Evolutionary conservation across 2,888 invertebrate genomes (phyloP).

Genomic region (Ecliptopera silaceata): DNA sequence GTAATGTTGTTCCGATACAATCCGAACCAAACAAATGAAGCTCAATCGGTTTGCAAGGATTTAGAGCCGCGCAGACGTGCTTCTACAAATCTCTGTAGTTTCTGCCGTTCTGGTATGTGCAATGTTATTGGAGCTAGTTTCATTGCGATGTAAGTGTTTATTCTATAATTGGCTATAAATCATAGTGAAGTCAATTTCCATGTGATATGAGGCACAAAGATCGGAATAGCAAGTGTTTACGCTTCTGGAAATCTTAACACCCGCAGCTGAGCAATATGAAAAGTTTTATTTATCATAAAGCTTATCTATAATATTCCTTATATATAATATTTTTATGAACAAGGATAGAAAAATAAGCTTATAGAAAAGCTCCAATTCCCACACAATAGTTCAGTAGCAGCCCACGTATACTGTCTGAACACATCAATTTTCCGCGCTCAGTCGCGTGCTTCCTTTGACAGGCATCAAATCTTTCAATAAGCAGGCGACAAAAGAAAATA

Average conservation of each 20-base stretch:
- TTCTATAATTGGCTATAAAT: too few species aligned
- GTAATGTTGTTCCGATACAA: conserved; percentile 24
- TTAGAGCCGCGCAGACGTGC: conserved; percentile 11
- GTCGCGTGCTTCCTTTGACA: conserved; percentile 22
- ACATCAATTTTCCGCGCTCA: conserved; percentile 25
- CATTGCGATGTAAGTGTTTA: too few species aligned
- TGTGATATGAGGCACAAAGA: too few species aligned
- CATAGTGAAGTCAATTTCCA: too few species aligned
- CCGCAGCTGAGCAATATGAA: too few species aligned
- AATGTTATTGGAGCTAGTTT: not conserved
- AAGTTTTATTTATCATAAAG: too few species aligned
- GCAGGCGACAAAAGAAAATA: conserved; percentile 19
- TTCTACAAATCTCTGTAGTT: conserved; percentile 1
- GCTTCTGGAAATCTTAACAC: too few species aligned
- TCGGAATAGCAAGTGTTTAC: too few species aligned
- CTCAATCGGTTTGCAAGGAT: conserved; percentile 21
- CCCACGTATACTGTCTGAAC: conserved; percentile 16
- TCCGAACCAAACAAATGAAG: conserved; percentile 25
- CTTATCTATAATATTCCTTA: too few species aligned
- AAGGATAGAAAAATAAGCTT: not conserved
- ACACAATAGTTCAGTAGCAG: not conserved
- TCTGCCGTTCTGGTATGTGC: conserved; percentile 5
- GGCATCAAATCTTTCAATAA: conserved; percentile 34
- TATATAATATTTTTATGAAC: not conserved
- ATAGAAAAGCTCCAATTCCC: conserved; percentile 7